Evolutionary conservation across 2,113 vertebrate genomes (phyloP), one percentile per base, ranked within the genome.

Genomic region (Rynchops niger): DNA sequence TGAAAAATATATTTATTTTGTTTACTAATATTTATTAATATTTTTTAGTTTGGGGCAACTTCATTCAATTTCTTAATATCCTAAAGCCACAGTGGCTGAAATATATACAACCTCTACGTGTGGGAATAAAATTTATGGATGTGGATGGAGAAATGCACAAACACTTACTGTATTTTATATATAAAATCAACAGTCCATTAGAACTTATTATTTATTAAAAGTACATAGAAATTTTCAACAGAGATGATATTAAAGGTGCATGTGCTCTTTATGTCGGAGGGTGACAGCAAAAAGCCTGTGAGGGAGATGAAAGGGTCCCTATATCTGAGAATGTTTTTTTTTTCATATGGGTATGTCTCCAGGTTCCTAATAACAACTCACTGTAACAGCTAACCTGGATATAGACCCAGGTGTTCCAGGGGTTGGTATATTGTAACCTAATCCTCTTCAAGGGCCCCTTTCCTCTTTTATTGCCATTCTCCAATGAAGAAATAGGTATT

Each of bases 101-200:
- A 59, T 58, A 43, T 7, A 3, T 8, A 26, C 9, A 73, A 58
- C 1, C 1, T 52, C 7, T 42, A 22, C 0, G 1, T 52, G 4
- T 73, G 13, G 8, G 29, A 29, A 43, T 52, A 52, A 83, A 72
- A 63, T 38, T 30, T 45, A 2, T 69, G 56, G 26, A 36, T 59
- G 10, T 21, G 19, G 23, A 42, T 22, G 5, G 5, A 73, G 7
- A 66, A 87, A 65, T 29, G 40, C 3, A 52, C 1, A 17, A 27
- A 38, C 47, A 9, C 5, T 13, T 5, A 21, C 20, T 38, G 17
- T 29, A 50, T 3, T 56, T 55, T 47, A 11, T 2, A 4, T 7
- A 23, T 55, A 50, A 79, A 86, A 67, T 30, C 32, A 53, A 8
- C 3, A 32, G 25, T 45, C 1, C 4, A 38, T n/a, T 5, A 32